Percentiles rank a stretch among this genome's conserved stretches.
Evolutionary conservation across 2,888 invertebrate genomes (phyloP).

Genomic region (Myathropa florea): DNA sequence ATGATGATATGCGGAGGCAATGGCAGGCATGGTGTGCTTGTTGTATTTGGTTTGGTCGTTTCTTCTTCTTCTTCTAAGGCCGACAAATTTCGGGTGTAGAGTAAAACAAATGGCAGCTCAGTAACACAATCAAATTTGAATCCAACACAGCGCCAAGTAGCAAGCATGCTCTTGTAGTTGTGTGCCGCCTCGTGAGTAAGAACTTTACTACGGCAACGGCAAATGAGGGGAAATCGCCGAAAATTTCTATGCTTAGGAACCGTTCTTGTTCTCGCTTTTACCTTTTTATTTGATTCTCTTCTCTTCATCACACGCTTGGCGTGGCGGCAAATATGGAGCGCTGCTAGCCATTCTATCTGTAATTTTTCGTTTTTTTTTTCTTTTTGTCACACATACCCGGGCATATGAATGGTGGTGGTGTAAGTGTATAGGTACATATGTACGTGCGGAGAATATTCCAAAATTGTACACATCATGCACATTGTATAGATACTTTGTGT

Average conservation of each 20-base stretch:
- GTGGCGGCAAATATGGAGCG: constrained; percentile 50
- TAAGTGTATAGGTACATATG: background rate
- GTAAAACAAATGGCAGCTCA: constrained; percentile 63
- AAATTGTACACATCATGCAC: constrained; percentile 41
- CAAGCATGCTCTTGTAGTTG: constrained; percentile 17
- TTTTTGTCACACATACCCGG: constrained; percentile 33
- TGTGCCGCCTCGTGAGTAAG: constrained; percentile 7
- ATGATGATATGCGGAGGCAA: constrained; percentile 21
- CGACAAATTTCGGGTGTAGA: constrained; percentile 63
- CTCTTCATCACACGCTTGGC: constrained; percentile 43
- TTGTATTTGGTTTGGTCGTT: constrained; percentile 25
- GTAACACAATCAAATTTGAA: constrained; percentile 34
- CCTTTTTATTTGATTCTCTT: constrained; percentile 55
- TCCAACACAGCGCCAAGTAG: constrained; percentile 40
- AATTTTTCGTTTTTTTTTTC: constrained; percentile 12
- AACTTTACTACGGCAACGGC: background rate
- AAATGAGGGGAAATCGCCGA: constrained; percentile 64
- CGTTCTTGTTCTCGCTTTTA: constrained; percentile 37
- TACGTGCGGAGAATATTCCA: constrained; percentile 41
- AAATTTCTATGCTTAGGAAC: constrained; percentile 57
- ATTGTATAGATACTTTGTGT: constrained; percentile 53
- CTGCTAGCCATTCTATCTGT: constrained; percentile 7
- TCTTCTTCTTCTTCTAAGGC: constrained; percentile 51
- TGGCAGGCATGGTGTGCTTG: constrained; percentile 15
- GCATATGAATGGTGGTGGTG: background rate